Conservation (phyloP, 2,113 vertebrate genomes). For the Calidris pugnax region DNA sequence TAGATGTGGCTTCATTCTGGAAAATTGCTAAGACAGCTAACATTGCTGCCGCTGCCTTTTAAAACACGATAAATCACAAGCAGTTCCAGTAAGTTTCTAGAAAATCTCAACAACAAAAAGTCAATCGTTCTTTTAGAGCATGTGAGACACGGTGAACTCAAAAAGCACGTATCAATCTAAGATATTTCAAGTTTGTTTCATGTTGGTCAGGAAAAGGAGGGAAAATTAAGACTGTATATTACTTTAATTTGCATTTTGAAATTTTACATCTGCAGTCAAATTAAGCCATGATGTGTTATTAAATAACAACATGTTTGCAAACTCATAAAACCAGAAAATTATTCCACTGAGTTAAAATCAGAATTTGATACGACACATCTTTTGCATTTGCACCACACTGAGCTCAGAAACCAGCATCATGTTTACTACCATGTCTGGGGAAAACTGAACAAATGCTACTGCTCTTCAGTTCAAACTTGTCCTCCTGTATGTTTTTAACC, state of each 20-base stretch:
- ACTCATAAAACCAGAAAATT: constrained; percentile 11
- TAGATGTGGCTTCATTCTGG: neutral
- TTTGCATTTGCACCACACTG: constrained; percentile 46
- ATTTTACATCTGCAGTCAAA: constrained; percentile 1
- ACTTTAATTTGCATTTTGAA: neutral
- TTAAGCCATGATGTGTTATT: constrained; percentile 5
- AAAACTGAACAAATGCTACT: constrained; percentile 10
- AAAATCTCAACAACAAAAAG: neutral
- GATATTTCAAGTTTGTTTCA: neutral
- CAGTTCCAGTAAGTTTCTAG: neutral
- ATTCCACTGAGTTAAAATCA: constrained; percentile 35
- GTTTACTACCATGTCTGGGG: neutral
- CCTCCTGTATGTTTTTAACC: neutral
- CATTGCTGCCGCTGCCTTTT: neutral
- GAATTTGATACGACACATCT: constrained; percentile 3
- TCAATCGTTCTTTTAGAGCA: neutral
- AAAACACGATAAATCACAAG: neutral
- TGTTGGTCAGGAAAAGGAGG: neutral
- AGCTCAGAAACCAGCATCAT: constrained; percentile 20
- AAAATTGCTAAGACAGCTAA: neutral
- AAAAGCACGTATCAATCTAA: neutral
- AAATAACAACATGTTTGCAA: neutral
- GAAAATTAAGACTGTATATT: neutral
- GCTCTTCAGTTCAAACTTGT: constrained; percentile 18
- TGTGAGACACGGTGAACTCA: neutral